Evolutionary conservation across 1,140 invertebrate species (phyloP), one percentile per base, ranked within the genome.

Genomic region (Drosophila mayri): DNA sequence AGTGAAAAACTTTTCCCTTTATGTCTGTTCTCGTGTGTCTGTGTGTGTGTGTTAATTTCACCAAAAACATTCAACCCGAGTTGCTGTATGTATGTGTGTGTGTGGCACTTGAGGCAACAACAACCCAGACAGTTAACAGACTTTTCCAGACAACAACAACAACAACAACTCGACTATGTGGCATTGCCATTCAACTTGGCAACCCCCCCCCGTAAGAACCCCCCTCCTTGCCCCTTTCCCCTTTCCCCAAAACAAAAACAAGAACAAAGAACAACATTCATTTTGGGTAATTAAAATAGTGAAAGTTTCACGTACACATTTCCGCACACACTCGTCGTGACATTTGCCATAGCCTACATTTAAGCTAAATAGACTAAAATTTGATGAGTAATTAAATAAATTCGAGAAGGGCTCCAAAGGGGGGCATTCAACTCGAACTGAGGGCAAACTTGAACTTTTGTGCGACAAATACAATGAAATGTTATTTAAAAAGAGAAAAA

Each of bases 281-380:
- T 71, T 71, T 65, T 64, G 54, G 78, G 83, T 87, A 87, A 87
- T 87, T 87, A 87, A 87, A 87, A 87, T 83, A 88, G 83, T 87
- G 83, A 87, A 87, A 87, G 83, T 87, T 55, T 60, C 35, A 32
- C 47, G 37, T 46, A 25, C 49, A 41, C 28, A 20, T 37, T 32
- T 44, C 20, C 44, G 20, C 35, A 28, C 40, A 28, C 25, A 54
- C 22, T 18, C n/a, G 52, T 38, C 47, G 28, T 64, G 54, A 50
- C 68, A 65, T 79, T 83, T 85, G 49, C 32, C 81, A 81, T 81
- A 85, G 81, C 81, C 81, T 85, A 84, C 81, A 81, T 85, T 85
- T 84, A 57, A 81, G 81, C 71, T 60, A 72, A 72, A 73, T 67
- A 52, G 30, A 35, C 35, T 47, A 28, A 66, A 68, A 52, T 68